These are phyloP conservation scores for Gorsachius goisagi DNA, from an alignment of 2,113 vertebrate genomes.

Conservation along the genomic window DNA sequence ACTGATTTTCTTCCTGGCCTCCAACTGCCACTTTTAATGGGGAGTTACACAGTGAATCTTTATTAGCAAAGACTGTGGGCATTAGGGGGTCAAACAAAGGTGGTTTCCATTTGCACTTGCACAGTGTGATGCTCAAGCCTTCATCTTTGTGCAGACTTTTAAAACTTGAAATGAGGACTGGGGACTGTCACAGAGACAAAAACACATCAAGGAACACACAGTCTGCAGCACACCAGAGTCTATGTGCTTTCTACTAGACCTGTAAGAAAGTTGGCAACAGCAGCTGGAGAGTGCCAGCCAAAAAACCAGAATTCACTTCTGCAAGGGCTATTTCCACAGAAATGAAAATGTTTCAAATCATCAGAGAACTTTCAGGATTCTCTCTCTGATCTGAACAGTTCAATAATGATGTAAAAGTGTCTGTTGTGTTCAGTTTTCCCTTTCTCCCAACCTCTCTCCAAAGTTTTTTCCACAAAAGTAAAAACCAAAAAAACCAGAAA, in stretches of 20 bases:
- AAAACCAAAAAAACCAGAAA: background rate
- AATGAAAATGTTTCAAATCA: background rate
- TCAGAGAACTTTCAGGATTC: background rate
- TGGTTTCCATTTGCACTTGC: background rate
- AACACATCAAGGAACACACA: background rate
- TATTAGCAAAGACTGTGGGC: background rate
- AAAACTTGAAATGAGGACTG: background rate
- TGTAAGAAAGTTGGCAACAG: background rate
- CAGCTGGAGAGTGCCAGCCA: background rate
- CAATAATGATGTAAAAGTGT: background rate
- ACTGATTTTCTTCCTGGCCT: slow-evolving; percentile 24
- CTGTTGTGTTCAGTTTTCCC: background rate
- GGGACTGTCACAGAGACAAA: background rate
- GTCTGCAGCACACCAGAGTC: background rate
- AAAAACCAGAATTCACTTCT: background rate
- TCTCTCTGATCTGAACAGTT: background rate
- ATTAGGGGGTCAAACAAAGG: background rate
- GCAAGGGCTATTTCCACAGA: background rate
- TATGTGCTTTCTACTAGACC: background rate
- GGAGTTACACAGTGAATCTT: background rate
- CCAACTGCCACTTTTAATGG: background rate
- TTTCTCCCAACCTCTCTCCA: background rate
- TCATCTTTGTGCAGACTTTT: background rate
- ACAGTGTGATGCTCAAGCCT: background rate
- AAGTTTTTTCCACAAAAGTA: background rate